These are phyloP conservation scores for Gymnoscopelus microlampas DNA, from an alignment of 2,797 vertebrate species.

Conservation along the genomic window DNA sequence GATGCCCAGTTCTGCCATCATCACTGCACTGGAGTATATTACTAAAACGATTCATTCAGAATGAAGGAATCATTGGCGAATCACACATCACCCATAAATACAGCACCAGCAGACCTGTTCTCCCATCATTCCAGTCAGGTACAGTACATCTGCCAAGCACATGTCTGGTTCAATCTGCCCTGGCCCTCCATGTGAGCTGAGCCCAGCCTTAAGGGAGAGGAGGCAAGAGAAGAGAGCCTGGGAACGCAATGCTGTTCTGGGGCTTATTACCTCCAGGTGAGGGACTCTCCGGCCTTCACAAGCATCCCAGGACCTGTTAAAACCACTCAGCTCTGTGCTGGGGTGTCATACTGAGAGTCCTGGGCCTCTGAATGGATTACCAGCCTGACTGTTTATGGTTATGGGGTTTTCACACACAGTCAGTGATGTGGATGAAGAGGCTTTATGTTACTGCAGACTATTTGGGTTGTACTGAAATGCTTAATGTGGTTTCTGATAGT, in stretches of 20 bases:
- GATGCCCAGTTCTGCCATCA: background rate
- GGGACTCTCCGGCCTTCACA: conserved; percentile 53
- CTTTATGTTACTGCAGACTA: conserved; percentile 45
- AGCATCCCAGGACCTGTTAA: conserved; percentile 64
- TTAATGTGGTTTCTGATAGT: conserved; percentile 40
- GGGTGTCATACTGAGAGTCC: conserved; percentile 43
- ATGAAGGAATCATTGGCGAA: conserved; percentile 37
- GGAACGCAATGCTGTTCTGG: conserved; percentile 33
- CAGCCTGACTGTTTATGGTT: conserved; percentile 70
- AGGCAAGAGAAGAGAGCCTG: conserved; percentile 15
- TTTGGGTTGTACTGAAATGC: conserved; percentile 36
- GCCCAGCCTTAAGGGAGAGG: conserved; percentile 23
- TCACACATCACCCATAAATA: conserved; percentile 21
- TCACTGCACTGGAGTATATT: conserved; percentile 6
- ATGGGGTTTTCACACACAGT: conserved; percentile 57
- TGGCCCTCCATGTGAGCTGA: background rate
- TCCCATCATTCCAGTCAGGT: conserved; percentile 29
- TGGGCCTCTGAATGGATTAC: conserved; percentile 64
- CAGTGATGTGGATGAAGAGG: conserved; percentile 47
- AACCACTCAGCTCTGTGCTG: conserved; percentile 53
- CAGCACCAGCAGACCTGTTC: conserved; percentile 21
- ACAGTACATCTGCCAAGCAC: conserved; percentile 54
- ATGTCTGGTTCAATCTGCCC: conserved; percentile 46
- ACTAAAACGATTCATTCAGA: conserved; percentile 16
- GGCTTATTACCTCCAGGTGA: conserved; percentile 66